These are phyloP conservation scores for Antennarius striatus DNA, from an alignment of 2,113 vertebrate genomes.

Conservation along the genomic window DNA sequence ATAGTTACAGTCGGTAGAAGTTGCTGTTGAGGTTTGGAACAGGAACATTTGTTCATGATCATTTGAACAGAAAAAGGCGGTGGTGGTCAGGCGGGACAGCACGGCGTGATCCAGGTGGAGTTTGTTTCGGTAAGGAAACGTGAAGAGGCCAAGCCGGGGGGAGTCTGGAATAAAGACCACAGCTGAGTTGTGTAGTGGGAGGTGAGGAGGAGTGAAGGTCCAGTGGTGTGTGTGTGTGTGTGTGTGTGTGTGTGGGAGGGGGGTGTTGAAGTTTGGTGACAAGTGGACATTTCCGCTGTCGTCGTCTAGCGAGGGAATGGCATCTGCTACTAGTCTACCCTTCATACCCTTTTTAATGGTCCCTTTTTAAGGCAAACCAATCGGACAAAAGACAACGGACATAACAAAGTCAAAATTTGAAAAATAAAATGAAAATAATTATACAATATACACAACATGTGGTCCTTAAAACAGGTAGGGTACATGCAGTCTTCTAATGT, in stretches of 20 bases:
- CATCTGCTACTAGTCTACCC: conserved; percentile 64
- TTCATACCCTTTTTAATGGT: conserved; percentile 81
- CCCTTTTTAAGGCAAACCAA: conserved; percentile 85
- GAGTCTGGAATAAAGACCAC: conserved; percentile 43
- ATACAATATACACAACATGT: conserved; percentile 79
- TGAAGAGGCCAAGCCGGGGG: conserved; percentile 32
- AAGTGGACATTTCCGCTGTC: conserved; percentile 60
- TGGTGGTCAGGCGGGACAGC: neutral
- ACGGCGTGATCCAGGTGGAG: conserved; percentile 9
- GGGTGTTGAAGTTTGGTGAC: conserved; percentile 12
- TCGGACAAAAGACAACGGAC: conserved; percentile 65
- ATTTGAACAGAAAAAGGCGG: conserved; percentile 5
- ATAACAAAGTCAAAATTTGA: conserved; percentile 51
- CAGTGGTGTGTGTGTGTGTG: neutral
- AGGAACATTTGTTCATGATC: conserved; percentile 22
- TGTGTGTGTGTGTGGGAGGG: conserved; percentile 5
- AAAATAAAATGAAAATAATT: conserved; percentile 72
- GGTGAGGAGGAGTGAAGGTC: conserved; percentile 14
- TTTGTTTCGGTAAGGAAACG: conserved; percentile 39
- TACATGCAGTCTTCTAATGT: conserved; percentile 79
- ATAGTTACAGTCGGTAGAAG: conserved; percentile 27
- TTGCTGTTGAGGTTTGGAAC: conserved; percentile 41
- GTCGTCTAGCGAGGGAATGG: conserved; percentile 55
- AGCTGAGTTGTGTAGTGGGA: conserved; percentile 19
- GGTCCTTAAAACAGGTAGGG: conserved; percentile 75